These are phyloP conservation scores for Sphaerophoria rueppellii DNA, from an alignment of 2,888 invertebrate species.

Conservation along the genomic window DNA sequence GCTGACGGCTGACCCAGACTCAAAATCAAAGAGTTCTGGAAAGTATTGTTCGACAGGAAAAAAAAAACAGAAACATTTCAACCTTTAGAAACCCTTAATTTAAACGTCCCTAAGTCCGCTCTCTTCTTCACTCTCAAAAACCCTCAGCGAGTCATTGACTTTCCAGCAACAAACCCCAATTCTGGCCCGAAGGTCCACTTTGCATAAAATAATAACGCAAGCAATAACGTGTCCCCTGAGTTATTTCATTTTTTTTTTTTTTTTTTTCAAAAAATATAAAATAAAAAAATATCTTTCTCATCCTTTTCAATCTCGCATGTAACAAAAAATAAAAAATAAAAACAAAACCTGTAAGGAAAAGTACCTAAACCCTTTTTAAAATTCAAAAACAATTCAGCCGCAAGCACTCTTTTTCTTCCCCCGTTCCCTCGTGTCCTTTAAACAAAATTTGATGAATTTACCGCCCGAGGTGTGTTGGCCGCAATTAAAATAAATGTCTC, in stretches of 20 bases:
- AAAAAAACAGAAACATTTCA: neutral
- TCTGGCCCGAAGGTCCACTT: slow-evolving; percentile 20
- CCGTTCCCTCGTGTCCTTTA: slow-evolving; percentile 7
- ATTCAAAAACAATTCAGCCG: neutral
- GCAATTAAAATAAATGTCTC: slow-evolving; percentile 67
- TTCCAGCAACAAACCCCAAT: slow-evolving; percentile 6
- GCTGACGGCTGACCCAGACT: no score
- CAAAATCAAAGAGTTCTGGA: no score
- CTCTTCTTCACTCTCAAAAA: neutral
- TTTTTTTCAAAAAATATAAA: slow-evolving; percentile 28
- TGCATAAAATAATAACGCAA: slow-evolving; percentile 40
- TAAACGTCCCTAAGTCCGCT: neutral
- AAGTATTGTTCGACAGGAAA: no score
- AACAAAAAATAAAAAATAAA: neutral
- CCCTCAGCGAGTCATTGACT: slow-evolving; percentile 11
- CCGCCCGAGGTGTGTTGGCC: slow-evolving; percentile 61
- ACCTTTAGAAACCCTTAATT: neutral
- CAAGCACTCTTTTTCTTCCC: neutral
- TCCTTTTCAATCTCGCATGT: neutral
- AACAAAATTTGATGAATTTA: slow-evolving; percentile 25
- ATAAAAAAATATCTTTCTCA: slow-evolving; percentile 24
- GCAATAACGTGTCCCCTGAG: slow-evolving; percentile 34
- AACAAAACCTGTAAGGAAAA: neutral
- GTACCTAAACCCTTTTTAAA: slow-evolving; percentile 19
- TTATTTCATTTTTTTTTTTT: slow-evolving; percentile 25